These are phyloP conservation scores for Wasmannia auropunctata DNA, from an alignment of 1,140 invertebrate genomes.

Conservation along the genomic window DNA sequence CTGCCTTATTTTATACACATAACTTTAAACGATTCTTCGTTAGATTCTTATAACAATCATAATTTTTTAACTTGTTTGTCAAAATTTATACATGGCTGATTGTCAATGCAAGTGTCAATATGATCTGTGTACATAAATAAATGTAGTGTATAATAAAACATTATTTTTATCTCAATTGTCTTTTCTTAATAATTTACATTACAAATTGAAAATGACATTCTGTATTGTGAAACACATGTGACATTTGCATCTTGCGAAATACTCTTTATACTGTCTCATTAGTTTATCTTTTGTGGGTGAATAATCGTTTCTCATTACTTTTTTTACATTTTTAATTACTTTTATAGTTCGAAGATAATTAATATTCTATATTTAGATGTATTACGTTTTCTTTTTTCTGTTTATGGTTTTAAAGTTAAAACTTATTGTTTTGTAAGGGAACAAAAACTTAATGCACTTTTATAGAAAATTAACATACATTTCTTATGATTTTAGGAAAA, in stretches of 20 bases:
- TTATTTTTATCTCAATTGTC: not conserved
- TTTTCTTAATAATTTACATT: not conserved
- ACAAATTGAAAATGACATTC: not conserved
- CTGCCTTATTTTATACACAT: too few species aligned
- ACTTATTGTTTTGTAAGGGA: not conserved
- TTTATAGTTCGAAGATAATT: not conserved
- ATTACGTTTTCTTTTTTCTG: not conserved
- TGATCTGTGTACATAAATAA: not conserved
- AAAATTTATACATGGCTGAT: not conserved
- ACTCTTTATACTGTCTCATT: not conserved
- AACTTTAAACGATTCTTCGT: not conserved
- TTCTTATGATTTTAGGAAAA: slow-evolving; percentile 19
- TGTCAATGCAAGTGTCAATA: not conserved
- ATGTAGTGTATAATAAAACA: not conserved
- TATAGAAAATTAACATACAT: not conserved
- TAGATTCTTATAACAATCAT: not conserved
- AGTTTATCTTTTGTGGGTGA: not conserved
- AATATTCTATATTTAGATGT: not conserved
- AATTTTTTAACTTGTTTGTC: not conserved
- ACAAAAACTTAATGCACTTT: not conserved
- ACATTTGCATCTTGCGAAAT: not conserved
- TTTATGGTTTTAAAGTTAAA: not conserved
- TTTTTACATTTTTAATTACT: not conserved
- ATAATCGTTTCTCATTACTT: not conserved
- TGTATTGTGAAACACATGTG: not conserved